A percentile compares a stretch with the other conserved stretches of the same genome.
These are phyloP conservation scores for Trematomus loennbergii DNA, from an alignment of 2,113 vertebrate species.

Conservation along the genomic window DNA sequence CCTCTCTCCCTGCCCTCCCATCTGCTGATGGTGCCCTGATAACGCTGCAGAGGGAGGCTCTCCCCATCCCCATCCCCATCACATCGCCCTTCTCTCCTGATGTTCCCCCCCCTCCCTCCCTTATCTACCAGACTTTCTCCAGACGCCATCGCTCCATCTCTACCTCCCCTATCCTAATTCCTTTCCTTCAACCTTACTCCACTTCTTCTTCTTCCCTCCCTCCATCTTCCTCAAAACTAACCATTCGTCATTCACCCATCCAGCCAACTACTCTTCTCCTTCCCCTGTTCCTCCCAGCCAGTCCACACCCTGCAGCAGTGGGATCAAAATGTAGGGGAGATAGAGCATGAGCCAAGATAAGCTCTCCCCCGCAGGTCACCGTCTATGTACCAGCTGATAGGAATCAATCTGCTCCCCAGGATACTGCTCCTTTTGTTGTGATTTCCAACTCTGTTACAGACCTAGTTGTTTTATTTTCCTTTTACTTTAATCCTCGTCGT, in stretches of 20 bases:
- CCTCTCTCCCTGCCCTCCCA: slow-evolving; percentile 73
- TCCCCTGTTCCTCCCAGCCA: slow-evolving; percentile 35
- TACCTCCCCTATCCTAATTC: background rate
- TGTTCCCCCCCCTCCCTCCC: slow-evolving; percentile 42
- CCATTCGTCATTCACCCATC: slow-evolving; percentile 33
- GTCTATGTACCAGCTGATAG: slow-evolving; percentile 80
- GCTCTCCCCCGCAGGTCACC: slow-evolving; percentile 73
- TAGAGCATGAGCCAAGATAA: slow-evolving; percentile 77
- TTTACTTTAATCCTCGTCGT: slow-evolving; percentile 53
- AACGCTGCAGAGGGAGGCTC: slow-evolving; percentile 62
- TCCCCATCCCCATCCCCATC: slow-evolving; percentile 4
- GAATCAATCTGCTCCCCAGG: slow-evolving; percentile 77
- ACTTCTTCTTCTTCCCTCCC: slow-evolving; percentile 3
- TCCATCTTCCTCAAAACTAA: slow-evolving; percentile 31
- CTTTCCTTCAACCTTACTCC: slow-evolving; percentile 13
- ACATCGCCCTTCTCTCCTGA: slow-evolving; percentile 42
- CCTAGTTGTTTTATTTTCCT: slow-evolving; percentile 56
- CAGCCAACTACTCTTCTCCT: slow-evolving; percentile 40
- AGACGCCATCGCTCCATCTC: slow-evolving; percentile 5
- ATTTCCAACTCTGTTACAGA: slow-evolving; percentile 55
- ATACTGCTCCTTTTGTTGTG: slow-evolving; percentile 72
- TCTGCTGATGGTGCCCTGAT: slow-evolving; percentile 78
- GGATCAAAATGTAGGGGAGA: slow-evolving; percentile 73
- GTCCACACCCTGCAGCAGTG: slow-evolving; percentile 64
- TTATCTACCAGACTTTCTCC: slow-evolving; percentile 52